Conservation (phyloP, 2,113 vertebrate species). For the Megaptera novaeangliae region DNA sequence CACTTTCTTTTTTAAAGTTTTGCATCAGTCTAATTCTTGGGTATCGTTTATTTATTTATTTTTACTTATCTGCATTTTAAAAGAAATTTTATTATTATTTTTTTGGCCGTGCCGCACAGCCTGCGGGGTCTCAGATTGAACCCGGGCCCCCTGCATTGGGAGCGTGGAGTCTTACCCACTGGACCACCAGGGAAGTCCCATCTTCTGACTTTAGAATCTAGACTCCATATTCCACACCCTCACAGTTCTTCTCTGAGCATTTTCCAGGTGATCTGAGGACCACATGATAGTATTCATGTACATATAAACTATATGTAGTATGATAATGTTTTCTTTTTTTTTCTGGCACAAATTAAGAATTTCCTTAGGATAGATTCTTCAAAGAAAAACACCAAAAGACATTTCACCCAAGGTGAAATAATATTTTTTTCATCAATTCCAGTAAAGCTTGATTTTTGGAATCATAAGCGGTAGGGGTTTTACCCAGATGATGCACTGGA, state of each 20-base stretch:
- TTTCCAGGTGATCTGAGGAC: background rate
- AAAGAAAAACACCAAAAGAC: conserved; percentile 40
- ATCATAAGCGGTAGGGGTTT: conserved; percentile 68
- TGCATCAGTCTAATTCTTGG: background rate
- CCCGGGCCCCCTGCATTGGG: background rate
- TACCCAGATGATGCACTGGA: conserved; percentile 89
- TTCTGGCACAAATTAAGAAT: background rate
- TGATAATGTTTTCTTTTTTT: background rate
- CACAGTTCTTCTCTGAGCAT: background rate
- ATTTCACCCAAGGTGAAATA: background rate
- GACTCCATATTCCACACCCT: background rate
- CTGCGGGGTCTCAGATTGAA: background rate
- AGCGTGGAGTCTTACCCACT: background rate
- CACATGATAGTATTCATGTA: background rate
- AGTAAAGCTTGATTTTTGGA: conserved; percentile 2
- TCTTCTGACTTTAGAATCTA: background rate
- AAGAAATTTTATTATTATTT: background rate
- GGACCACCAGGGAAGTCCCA: background rate
- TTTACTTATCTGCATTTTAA: background rate
- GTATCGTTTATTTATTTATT: background rate
- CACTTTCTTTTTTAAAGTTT: background rate
- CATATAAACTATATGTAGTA: background rate
- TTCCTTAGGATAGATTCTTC: background rate
- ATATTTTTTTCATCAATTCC: conserved; percentile 38
- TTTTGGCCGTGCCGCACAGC: background rate